phyloP scores from a whole-genome alignment of 2,797 vertebrate genomes.

The Nyctibius grandis region DNA sequence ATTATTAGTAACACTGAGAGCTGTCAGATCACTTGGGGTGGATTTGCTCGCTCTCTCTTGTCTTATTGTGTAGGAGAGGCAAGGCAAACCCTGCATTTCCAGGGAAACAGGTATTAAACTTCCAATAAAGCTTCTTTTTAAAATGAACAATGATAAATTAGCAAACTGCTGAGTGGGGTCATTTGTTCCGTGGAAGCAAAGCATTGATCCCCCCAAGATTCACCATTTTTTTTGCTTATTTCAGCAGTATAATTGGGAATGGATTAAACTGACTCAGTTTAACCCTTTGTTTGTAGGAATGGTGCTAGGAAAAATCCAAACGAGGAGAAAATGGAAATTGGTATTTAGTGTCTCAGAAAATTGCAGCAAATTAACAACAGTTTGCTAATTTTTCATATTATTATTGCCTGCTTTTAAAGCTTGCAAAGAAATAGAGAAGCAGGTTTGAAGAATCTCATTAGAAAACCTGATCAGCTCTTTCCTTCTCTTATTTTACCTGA shows the following conservation, averaged over 20 bases:
- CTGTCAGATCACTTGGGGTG: background rate
- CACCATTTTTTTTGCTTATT: background rate
- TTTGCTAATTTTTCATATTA: background rate
- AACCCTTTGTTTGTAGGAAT: background rate
- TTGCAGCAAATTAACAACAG: background rate
- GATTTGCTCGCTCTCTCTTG: background rate
- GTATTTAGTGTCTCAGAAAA: background rate
- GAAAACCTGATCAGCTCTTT: background rate
- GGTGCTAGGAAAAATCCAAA: background rate
- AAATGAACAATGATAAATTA: slow-evolving; percentile 8
- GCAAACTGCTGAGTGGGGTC: background rate
- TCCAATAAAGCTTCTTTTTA: background rate
- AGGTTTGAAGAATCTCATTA: background rate
- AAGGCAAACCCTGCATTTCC: slow-evolving; percentile 16
- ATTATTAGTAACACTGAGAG: slow-evolving; percentile 18
- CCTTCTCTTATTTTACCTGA: background rate
- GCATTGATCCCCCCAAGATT: background rate
- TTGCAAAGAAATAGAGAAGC: background rate
- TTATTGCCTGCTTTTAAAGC: background rate
- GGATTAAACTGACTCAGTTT: background rate
- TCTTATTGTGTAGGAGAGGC: background rate
- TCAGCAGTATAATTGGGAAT: background rate
- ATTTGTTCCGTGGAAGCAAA: background rate
- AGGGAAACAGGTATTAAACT: background rate
- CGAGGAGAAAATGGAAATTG: background rate